Evolutionary conservation across 1,140 invertebrate species (phyloP), one percentile per base, ranked within the genome.

Genomic region (Brachionus manjavacas): DNA sequence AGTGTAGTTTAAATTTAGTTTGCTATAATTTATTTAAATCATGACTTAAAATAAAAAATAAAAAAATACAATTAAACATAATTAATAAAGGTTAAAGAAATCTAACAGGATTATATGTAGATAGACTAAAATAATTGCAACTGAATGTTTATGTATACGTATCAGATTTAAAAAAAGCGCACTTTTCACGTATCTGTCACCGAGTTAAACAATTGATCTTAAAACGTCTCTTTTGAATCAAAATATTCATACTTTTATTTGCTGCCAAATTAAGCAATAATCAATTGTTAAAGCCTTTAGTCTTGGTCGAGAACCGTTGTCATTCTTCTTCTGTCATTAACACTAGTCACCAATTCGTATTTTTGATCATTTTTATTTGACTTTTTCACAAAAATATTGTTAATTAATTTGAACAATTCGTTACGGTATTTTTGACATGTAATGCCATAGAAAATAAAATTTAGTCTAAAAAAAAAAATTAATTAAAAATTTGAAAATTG

Each of bases 371-470:
- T 76, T 46, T 23, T 25, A 25, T 49, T 25, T 25, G 41, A 23
- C 14, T 49, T 74, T n/a, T 46, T 35, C 6, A 23, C 16, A 23
- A 43, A 49, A 25, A 72, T 39, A 41, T 41, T 41, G n/a, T 76
- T 76, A 2, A 76, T 28, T 28, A 76, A 76, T 3, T 46, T 25
- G 41, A 76, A 76, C 41, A 76, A 46, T 46, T 81, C 64, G 16
- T 35, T 46, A n/a, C 79, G 49, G 23, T 81, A 81, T 46, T 81
- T 81, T 81, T 81, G 35, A 64, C 79, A 81, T 25, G 79, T 81
- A n/a, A 81, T 81, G 7, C 79, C 79, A 43, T 81, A 81, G n/a
- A 81, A 81, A n/a, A 81, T 81, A 68, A 81, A 81, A 64, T 81
- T 81, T 20, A 81, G 39, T 8, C 79, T 28, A 41, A 43, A 20